These are phyloP conservation scores for Acanthacorydalis orientalis DNA, from an alignment of 2,888 invertebrate genomes.

Conservation along the genomic window DNA sequence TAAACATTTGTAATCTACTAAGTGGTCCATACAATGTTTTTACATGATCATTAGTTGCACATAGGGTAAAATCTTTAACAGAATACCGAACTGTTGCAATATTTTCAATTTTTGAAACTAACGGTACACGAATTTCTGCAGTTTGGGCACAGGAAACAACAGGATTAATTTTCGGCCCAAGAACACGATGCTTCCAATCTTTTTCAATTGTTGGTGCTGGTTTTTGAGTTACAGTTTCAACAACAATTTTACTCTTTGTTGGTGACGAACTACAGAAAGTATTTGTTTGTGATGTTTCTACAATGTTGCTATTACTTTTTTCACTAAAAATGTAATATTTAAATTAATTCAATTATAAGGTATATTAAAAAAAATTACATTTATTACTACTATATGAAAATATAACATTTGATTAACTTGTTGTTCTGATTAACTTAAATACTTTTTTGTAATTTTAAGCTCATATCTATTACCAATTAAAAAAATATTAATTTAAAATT, in stretches of 20 bases:
- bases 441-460: no score
- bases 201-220: slow-evolving; percentile 15
- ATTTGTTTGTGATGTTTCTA: slow-evolving; percentile 30
- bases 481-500: no score
- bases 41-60: slow-evolving; percentile 33
- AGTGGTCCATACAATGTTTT: slow-evolving; percentile 42
- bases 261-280: slow-evolving; percentile 64
- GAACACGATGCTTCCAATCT: slow-evolving; percentile 8
- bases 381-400: no score
- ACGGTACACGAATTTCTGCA: neutral
- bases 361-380: slow-evolving; percentile 4
- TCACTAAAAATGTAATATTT: slow-evolving; percentile 22
- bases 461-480: no score
- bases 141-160: no score
- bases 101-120: slow-evolving; percentile 4
- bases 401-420: slow-evolving; percentile 8
- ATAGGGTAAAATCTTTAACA: slow-evolving; percentile 11
- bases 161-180: slow-evolving; percentile 10
- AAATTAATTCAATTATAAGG: slow-evolving; percentile 1
- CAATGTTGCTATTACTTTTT: slow-evolving; percentile 27
- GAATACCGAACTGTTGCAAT: slow-evolving; percentile 2
- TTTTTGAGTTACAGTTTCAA: slow-evolving; percentile 56
- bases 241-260: slow-evolving; percentile 61
- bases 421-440: no score
- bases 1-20: slow-evolving; percentile 36